These are phyloP conservation scores for Sthenelais limicola DNA, from an alignment of 2,888 invertebrate species.

Conservation along the genomic window DNA sequence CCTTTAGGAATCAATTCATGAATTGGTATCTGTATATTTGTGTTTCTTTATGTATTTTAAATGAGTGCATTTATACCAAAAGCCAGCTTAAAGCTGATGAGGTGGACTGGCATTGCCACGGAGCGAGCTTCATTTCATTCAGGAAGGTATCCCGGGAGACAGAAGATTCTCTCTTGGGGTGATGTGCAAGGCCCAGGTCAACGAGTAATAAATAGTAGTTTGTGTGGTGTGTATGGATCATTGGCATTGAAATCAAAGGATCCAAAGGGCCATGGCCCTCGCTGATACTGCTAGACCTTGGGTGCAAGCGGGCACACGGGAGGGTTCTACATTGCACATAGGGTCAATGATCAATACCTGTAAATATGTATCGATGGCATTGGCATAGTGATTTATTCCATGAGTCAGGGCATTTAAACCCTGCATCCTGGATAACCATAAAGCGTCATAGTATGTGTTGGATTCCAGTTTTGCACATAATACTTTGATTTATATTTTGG, in stretches of 20 bases:
- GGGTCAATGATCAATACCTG: constrained; percentile 3
- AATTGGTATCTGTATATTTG: too few species aligned
- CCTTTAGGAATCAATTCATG: too few species aligned
- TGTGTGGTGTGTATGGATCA: constrained; percentile 28
- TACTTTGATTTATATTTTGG: too few species aligned
- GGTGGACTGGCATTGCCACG: too few species aligned
- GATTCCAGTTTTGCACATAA: too few species aligned
- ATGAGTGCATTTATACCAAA: too few species aligned
- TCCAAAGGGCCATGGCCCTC: constrained; percentile 2
- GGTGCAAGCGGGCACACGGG: neutral
- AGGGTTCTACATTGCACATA: constrained; percentile 1
- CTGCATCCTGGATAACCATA: too few species aligned
- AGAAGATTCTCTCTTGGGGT: neutral
- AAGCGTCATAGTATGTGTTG: too few species aligned
- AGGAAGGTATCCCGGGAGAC: neutral
- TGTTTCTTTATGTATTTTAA: too few species aligned
- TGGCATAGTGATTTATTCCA: too few species aligned
- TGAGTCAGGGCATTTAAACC: too few species aligned
- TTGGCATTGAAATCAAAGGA: constrained; percentile 9
- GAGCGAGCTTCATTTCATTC: neutral
- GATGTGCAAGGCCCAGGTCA: neutral
- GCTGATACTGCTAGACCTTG: neutral
- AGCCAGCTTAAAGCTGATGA: too few species aligned
- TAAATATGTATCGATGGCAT: constrained; percentile 37
- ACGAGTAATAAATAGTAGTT: neutral